These are phyloP conservation scores for Artemisiospiza belli DNA, from an alignment of 2,113 vertebrate species.

Conservation along the genomic window DNA sequence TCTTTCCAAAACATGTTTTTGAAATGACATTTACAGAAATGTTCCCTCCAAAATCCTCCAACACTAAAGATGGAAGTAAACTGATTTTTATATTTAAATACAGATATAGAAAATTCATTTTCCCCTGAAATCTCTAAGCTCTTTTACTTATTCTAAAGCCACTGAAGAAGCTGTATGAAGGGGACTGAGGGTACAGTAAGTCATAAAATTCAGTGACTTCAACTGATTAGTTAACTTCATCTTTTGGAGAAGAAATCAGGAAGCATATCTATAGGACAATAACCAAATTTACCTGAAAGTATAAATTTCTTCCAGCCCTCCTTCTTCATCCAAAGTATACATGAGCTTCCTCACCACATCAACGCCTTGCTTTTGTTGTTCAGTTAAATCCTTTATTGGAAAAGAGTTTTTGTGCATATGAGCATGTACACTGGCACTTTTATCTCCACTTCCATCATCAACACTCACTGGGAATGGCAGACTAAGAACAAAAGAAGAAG, in stretches of 20 bases:
- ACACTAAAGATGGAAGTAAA: not conserved
- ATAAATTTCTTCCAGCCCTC: slow-evolving; percentile 88
- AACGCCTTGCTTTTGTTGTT: slow-evolving; percentile 82
- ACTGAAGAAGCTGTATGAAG: not conserved
- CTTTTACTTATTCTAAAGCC: not conserved
- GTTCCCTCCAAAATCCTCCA: not conserved
- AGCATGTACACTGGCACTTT: not conserved
- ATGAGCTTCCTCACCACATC: slow-evolving; percentile 84
- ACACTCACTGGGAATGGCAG: slow-evolving; percentile 84
- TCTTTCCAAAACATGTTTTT: not conserved
- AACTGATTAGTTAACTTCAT: not conserved
- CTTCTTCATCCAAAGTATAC: slow-evolving; percentile 84
- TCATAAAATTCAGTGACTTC: not conserved
- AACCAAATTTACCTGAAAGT: slow-evolving; percentile 84
- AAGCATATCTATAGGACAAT: not conserved
- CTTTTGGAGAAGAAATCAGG: not conserved
- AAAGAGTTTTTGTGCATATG: not conserved
- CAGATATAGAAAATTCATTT: not conserved
- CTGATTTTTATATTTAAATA: not conserved
- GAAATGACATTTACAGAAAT: not conserved
- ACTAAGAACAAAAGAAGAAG: slow-evolving; percentile 69
- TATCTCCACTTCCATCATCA: slow-evolving; percentile 32
- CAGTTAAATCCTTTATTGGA: slow-evolving; percentile 79
- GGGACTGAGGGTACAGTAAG: not conserved
- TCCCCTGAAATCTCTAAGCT: not conserved